Conservation (phyloP, 2,113 vertebrate genomes). For the Stegostoma tigrinum region DNA sequence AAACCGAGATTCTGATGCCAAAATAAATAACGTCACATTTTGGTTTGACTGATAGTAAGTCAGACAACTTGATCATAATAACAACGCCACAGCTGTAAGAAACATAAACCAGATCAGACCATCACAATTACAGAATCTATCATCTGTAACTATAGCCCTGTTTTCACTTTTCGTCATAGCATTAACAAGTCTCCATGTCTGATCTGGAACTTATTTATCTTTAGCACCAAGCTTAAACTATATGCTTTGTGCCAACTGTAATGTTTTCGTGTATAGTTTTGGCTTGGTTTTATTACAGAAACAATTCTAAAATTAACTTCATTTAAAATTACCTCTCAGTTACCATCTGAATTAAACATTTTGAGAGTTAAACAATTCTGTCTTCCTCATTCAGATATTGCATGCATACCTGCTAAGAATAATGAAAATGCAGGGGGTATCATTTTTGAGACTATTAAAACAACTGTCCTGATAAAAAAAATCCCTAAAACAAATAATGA, state of each 20-base stretch:
- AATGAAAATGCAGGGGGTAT: not conserved
- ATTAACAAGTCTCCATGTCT: not conserved
- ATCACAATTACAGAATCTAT: not conserved
- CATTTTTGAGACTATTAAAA: not conserved
- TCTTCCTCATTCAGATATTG: not conserved
- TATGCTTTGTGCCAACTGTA: not conserved
- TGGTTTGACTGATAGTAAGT: not conserved
- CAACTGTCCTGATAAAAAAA: not conserved
- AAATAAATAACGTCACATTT: not conserved
- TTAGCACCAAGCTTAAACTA: not conserved
- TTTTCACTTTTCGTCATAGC: not conserved
- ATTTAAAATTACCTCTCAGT: not conserved
- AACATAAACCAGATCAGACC: conserved; percentile 2
- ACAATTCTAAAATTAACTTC: not conserved
- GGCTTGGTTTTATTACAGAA: not conserved
- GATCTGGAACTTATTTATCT: not conserved
- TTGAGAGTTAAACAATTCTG: not conserved
- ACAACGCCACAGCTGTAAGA: not conserved
- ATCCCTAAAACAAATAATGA: not conserved
- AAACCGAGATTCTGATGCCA: not conserved
- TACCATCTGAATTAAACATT: not conserved
- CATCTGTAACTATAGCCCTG: not conserved
- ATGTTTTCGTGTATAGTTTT: not conserved
- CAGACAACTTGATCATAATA: not conserved
- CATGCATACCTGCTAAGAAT: not conserved